Percentiles rank a stretch among this genome's conserved stretches.
Evolutionary conservation across 30 jellyfish, hydroid and myxozoan genomes (phyloP).

Genomic region (Hydra vulgaris): DNA sequence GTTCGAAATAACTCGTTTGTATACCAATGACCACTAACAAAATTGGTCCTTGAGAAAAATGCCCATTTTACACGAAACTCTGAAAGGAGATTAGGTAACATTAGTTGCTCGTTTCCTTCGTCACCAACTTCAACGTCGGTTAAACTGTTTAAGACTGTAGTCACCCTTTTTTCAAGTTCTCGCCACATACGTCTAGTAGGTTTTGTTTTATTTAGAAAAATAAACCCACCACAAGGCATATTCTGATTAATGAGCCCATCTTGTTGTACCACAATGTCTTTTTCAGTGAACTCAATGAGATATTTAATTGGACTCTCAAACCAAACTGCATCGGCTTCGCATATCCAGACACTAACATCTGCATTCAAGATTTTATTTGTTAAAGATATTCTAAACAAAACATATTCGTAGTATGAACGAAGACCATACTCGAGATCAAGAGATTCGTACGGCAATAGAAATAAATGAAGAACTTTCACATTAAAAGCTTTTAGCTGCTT

Average conservation of each 20-base stretch:
- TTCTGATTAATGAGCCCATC: not conserved
- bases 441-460: not conserved
- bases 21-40: conserved; percentile 7
- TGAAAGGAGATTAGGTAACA: not conserved
- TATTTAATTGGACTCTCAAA: not conserved
- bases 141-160: not conserved
- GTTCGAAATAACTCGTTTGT: not conserved
- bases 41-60: not conserved
- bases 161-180: not conserved
- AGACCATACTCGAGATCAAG: not conserved
- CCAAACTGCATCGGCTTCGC: conserved; percentile 11
- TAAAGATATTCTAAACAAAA: not conserved
- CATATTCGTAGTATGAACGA: not conserved
- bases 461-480: not conserved
- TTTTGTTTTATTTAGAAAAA: not conserved
- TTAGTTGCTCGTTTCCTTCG: not conserved
- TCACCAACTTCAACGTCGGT: conserved; percentile 2
- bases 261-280: conserved; percentile 11
- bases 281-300: not conserved
- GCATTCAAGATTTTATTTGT: not conserved
- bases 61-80: not conserved
- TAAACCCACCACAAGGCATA: not conserved
- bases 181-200: not conserved
- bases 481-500: not conserved
- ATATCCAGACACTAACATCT: not conserved